Base-by-base conservation (phyloP, 1,140 invertebrate genomes). In the Panulirus ornatus region DNA sequence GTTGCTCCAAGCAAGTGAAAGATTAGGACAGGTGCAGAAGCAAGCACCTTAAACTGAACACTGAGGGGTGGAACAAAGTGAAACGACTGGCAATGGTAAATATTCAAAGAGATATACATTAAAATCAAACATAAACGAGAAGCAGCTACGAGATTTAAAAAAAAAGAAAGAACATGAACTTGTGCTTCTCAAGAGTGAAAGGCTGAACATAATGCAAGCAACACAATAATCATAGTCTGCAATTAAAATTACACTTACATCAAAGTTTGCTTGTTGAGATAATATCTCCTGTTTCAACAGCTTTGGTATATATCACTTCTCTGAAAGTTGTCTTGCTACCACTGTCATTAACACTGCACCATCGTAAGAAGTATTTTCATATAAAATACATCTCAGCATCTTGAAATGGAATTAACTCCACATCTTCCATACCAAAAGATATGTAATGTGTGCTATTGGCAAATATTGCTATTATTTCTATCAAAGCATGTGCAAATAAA, bases 401-500 rank as follows among this genome's bases (percentile, higher is more conserved):
- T 47, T 79, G 16, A 30, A 66, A 66, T 30, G 58, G 58, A 27
- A 66, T 66, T 66, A 58, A 27, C 51, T 82, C 34, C 47, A 27
- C 54, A 84, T 44, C 58, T 66, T 84, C 70, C 14, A 38, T 42
- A 70, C 58, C 82, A 63, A 84, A 34, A 70, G 82, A 66, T 66
- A 87, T 87, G 58, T 76, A 78, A 76, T 63, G 36, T 40, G 75
- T 87, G 84, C 71, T 66, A 63, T 42, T 87, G 71, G 70, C 47
- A 58, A 86, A 87, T 87, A 87, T 76, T 87, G 73, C 73, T 86
- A 86, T 76, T 76, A 75, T 40, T 16, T 58, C 76, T 88, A 88
- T 88, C 76, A 88, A 78, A 87, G 76, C 85, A 78, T 88, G 85
- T 88, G 76, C 85, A 88, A 88, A 78, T 76, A 51, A 87, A 79